phyloP scores from a whole-genome alignment of 2,113 vertebrate genomes.

The Pseudorectes ferrugineus region DNA sequence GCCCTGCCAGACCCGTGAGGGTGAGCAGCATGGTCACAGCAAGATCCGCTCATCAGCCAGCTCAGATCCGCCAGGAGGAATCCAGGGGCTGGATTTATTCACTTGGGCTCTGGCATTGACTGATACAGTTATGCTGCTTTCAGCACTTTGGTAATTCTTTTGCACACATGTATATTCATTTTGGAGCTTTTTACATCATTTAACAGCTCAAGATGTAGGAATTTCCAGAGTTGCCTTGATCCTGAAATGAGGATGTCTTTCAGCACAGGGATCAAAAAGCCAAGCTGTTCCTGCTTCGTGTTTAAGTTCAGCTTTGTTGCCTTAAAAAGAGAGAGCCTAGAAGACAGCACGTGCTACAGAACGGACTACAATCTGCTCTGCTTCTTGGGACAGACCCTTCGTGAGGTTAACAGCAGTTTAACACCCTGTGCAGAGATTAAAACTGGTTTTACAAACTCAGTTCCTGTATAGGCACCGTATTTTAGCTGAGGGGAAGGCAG shows the following conservation, averaged over 20 bases:
- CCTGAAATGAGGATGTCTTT: not conserved
- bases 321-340: not conserved
- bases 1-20: not conserved
- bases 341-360: not conserved
- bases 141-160: not conserved
- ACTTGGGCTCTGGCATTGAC: not conserved
- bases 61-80: not conserved
- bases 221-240: constrained; percentile 2
- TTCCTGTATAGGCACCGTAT: not conserved
- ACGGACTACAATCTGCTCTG: rapidly evolving
- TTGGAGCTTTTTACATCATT: not conserved
- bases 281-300: not conserved
- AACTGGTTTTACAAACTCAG: not conserved
- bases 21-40: not conserved
- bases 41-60: not conserved
- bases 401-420: not conserved
- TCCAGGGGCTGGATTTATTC: not conserved
- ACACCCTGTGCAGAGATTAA: not conserved
- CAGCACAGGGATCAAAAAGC: not conserved
- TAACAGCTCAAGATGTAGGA: not conserved
- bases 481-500: not conserved
- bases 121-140: not conserved
- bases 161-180: not conserved
- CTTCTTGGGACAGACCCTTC: not conserved
- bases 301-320: not conserved